Evolutionary conservation across 2,797 vertebrate species (phyloP).

Genomic region (Thripadectes ignobilis): DNA sequence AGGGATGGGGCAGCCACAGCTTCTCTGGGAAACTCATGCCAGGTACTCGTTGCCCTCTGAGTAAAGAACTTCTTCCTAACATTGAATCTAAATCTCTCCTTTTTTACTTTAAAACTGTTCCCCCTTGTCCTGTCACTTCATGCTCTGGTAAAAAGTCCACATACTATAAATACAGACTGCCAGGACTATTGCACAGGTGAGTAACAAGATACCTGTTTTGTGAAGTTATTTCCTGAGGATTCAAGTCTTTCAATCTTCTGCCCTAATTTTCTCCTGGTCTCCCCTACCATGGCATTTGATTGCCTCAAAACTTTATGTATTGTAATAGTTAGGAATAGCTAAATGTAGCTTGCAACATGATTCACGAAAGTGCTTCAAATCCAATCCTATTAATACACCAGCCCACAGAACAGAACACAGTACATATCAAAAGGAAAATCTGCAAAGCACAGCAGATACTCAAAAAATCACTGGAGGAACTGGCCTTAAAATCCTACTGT

Average conservation of each 20-base stretch:
- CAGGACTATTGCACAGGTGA: background rate
- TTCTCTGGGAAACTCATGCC: background rate
- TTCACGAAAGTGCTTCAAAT: conserved; percentile 7
- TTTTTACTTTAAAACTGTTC: background rate
- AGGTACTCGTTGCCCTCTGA: background rate
- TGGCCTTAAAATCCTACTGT: background rate
- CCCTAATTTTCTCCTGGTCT: background rate
- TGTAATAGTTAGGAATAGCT: background rate
- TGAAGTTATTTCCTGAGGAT: background rate
- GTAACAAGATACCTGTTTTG: background rate
- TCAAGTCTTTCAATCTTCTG: background rate
- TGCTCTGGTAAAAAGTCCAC: background rate
- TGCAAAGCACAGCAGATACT: conserved; percentile 35
- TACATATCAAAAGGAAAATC: background rate
- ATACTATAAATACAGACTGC: background rate
- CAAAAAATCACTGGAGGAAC: background rate
- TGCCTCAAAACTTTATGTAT: background rate
- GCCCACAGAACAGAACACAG: conserved; percentile 20
- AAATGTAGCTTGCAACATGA: conserved; percentile 11
- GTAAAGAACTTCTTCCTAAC: background rate
- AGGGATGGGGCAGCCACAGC: background rate
- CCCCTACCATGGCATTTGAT: background rate
- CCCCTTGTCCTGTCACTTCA: background rate
- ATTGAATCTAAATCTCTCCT: background rate
- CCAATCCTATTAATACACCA: conserved; percentile 27